A percentile compares a stretch with the other conserved stretches of the same genome.
phyloP scores from a whole-genome alignment of 2,113 vertebrate genomes.

The Bombycilla garrulus region DNA sequence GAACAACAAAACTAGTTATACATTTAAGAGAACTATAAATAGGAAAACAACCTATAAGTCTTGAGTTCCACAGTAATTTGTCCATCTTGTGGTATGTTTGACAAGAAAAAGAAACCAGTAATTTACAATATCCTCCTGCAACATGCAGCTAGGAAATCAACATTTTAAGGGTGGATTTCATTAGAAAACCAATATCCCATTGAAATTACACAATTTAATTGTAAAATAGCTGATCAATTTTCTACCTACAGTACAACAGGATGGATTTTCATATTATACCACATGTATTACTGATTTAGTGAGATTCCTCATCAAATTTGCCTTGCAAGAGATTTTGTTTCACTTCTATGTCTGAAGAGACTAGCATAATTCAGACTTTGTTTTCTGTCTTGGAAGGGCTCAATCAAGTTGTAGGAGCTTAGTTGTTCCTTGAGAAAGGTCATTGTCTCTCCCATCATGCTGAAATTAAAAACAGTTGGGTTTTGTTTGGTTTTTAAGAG shows the following conservation, averaged over 20 bases:
- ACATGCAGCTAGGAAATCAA: neutral
- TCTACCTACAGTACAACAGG: neutral
- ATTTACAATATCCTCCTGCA: neutral
- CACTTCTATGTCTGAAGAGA: slow-evolving; percentile 5
- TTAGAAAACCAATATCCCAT: neutral
- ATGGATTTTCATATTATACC: neutral
- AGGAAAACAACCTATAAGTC: neutral
- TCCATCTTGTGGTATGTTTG: neutral
- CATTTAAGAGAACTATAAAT: neutral
- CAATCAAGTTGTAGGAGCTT: slow-evolving; percentile 20
- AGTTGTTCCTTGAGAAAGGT: slow-evolving; percentile 8
- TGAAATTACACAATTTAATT: neutral
- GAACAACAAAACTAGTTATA: neutral
- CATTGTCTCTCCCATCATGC: slow-evolving; percentile 22
- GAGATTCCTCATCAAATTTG: neutral
- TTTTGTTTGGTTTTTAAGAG: neutral
- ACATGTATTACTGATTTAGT: neutral
- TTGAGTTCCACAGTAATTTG: neutral
- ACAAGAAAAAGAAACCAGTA: neutral
- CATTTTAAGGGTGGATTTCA: neutral
- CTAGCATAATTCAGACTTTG: neutral
- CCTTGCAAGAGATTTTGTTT: slow-evolving; percentile 12
- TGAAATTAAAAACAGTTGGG: neutral
- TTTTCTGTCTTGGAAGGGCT: slow-evolving; percentile 32
- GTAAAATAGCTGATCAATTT: neutral